Evolutionary conservation across 1,140 invertebrate genomes (phyloP).

Genomic region (Mesaphorura yosii): DNA sequence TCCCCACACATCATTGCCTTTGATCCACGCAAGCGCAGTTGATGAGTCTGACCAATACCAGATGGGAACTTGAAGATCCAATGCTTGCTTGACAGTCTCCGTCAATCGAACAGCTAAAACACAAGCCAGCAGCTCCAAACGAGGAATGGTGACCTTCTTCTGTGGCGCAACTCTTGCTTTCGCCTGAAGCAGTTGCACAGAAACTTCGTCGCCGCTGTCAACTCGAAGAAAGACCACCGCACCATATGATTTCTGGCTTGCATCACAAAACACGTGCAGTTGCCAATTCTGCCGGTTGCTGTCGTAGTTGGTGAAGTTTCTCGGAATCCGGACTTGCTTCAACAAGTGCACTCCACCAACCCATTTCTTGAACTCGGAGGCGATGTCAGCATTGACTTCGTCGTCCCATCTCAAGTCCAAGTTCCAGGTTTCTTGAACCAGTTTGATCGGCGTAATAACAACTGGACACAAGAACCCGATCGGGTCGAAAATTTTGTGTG

Average conservation of each 20-base stretch:
- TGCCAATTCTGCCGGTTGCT: neutral
- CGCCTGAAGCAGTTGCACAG: constrained; percentile 30
- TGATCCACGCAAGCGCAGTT: constrained; percentile 33
- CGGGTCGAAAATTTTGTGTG: constrained; percentile 2
- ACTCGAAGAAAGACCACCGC: constrained; percentile 6
- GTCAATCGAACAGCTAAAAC: constrained; percentile 33
- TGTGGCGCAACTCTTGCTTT: constrained; percentile 35
- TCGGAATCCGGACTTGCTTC: constrained; percentile 5
- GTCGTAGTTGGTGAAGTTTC: neutral
- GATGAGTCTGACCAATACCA: constrained; percentile 35
- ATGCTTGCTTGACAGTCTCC: constrained; percentile 3
- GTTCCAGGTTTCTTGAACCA: constrained; percentile 13
- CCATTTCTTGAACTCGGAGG: constrained; percentile 9
- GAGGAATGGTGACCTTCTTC: constrained; percentile 33
- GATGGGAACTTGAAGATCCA: constrained; percentile 6
- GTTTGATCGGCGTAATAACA: neutral
- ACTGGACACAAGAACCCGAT: constrained; percentile 9
- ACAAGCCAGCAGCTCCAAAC: constrained; percentile 35
- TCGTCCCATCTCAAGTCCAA: constrained; percentile 12
- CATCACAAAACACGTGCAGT: constrained; percentile 20
- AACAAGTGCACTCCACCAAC: neutral
- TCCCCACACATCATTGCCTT: constrained; percentile 25
- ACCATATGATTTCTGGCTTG: constrained; percentile 18
- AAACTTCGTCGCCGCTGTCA: constrained; percentile 1
- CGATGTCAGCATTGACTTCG: neutral